These are phyloP conservation scores for Luehdorfia chinensis DNA, from an alignment of 1,140 invertebrate genomes.

Conservation along the genomic window DNA sequence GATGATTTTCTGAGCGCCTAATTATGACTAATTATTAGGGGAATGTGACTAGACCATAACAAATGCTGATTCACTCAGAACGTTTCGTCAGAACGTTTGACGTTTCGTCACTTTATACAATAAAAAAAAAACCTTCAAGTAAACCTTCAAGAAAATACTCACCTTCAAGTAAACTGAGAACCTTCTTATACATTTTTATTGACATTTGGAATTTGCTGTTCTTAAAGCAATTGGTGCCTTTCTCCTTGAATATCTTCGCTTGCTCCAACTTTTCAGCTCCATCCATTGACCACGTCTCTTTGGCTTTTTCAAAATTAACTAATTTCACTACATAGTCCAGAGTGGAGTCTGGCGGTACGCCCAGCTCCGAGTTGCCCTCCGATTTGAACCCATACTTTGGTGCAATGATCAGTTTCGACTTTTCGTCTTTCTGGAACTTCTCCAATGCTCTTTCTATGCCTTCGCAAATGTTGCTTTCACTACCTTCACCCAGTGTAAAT, in stretches of 20 bases:
- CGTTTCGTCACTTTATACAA: too few species aligned
- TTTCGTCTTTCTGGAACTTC: constrained; percentile 91
- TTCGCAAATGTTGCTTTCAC: constrained; percentile 83
- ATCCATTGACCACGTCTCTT: constrained; percentile 90
- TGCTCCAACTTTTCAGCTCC: constrained; percentile 87
- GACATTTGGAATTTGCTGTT: constrained; percentile 86
- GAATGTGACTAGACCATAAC: too few species aligned
- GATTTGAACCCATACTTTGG: constrained; percentile 90
- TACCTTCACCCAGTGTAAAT: constrained; percentile 93
- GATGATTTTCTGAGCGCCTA: too few species aligned
- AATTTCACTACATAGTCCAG: constrained; percentile 91
- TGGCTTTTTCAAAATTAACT: constrained; percentile 90
- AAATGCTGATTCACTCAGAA: too few species aligned
- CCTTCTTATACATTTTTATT: constrained; percentile 92
- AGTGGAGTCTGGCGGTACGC: constrained; percentile 87
- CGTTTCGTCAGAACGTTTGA: too few species aligned
- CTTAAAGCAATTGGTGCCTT: constrained; percentile 95
- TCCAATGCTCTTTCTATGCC: constrained; percentile 92
- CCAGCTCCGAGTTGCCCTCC: constrained; percentile 82
- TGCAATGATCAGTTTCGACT: constrained; percentile 85
- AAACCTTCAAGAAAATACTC: too few species aligned
- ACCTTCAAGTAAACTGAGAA: constrained; percentile 73
- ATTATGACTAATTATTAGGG: too few species aligned
- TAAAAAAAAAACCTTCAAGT: too few species aligned
- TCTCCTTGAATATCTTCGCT: constrained; percentile 90